Percentiles rank a stretch among this genome's conserved stretches.
Conservation (phyloP, 2,888 invertebrate genomes). For the Branchellion lobata region DNA sequence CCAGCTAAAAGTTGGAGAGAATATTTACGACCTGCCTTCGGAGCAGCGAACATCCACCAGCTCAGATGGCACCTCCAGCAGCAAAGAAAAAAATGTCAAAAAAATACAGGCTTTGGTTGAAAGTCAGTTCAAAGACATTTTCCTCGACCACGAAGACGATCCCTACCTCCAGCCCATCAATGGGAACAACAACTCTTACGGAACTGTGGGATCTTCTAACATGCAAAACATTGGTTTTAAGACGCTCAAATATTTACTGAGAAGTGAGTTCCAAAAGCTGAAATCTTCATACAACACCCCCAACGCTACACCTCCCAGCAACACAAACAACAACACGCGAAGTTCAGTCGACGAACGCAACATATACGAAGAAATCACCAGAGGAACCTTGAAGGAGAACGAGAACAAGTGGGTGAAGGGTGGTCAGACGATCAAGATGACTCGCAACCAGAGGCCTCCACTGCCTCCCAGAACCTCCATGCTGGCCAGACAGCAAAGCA, state of each 20-base stretch:
- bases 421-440: slow-evolving; percentile 22
- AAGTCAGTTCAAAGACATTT: slow-evolving; percentile 32
- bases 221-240: slow-evolving; percentile 47
- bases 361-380: slow-evolving; percentile 38
- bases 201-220: not conserved
- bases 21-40: slow-evolving; percentile 27
- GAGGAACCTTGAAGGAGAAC: not conserved
- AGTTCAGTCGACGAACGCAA: slow-evolving; percentile 17
- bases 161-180: slow-evolving; percentile 34
- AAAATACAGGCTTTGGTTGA: slow-evolving; percentile 35
- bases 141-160: slow-evolving; percentile 19
- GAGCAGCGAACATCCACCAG: not conserved
- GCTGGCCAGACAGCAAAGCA: slow-evolving; percentile 11
- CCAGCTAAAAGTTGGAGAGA: not conserved
- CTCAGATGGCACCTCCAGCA: not conserved
- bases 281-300: not conserved
- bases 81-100: slow-evolving; percentile 32
- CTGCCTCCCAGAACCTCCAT: slow-evolving; percentile 38
- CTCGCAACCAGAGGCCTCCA: slow-evolving; percentile 11
- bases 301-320: not conserved
- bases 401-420: slow-evolving; percentile 39
- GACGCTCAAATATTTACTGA: slow-evolving; percentile 48
- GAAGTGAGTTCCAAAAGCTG: slow-evolving; percentile 48
- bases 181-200: not conserved
- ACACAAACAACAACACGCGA: not conserved